These are phyloP conservation scores for Latrodectus hesperus DNA, from an alignment of 2,888 invertebrate species.

Conservation along the genomic window DNA sequence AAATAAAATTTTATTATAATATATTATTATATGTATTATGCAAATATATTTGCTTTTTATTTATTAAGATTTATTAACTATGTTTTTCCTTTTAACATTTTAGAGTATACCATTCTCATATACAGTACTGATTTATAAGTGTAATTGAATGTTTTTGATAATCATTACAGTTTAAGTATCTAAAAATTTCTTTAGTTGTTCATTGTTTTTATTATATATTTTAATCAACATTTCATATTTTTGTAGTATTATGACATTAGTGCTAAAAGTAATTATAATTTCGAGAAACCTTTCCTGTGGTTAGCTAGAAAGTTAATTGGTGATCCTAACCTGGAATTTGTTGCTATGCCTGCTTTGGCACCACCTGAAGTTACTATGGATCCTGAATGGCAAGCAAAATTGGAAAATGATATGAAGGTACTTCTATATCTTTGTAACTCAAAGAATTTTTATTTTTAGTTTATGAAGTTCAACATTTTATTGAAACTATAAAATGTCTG, in stretches of 20 bases:
- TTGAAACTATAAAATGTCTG: too few species aligned
- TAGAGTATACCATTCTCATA: too few species aligned
- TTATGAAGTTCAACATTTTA: too few species aligned
- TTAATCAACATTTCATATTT: neutral
- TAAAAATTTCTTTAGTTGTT: neutral
- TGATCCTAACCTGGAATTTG: conserved; percentile 98
- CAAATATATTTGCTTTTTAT: too few species aligned
- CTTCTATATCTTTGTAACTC: conserved; percentile 23
- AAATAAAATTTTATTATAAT: too few species aligned
- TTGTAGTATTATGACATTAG: conserved; percentile 99
- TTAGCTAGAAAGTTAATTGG: conserved; percentile 97
- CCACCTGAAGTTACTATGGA: conserved; percentile 99
- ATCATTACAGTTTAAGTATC: neutral
- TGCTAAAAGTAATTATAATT: conserved; percentile 99
- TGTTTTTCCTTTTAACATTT: too few species aligned
- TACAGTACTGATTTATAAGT: neutral
- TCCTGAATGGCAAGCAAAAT: conserved; percentile 95
- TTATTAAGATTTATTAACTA: too few species aligned
- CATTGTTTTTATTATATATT: neutral
- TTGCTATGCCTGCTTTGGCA: conserved; percentile 97
- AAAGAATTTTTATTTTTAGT: too few species aligned
- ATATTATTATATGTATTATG: too few species aligned
- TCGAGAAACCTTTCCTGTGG: conserved; percentile 99
- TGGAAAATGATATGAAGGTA: conserved; percentile 94
- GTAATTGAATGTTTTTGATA: neutral